Percentiles rank a stretch among this genome's conserved stretches.
Evolutionary conservation across 2,888 invertebrate genomes (phyloP).

Genomic region (Leptopilina myrica): DNA sequence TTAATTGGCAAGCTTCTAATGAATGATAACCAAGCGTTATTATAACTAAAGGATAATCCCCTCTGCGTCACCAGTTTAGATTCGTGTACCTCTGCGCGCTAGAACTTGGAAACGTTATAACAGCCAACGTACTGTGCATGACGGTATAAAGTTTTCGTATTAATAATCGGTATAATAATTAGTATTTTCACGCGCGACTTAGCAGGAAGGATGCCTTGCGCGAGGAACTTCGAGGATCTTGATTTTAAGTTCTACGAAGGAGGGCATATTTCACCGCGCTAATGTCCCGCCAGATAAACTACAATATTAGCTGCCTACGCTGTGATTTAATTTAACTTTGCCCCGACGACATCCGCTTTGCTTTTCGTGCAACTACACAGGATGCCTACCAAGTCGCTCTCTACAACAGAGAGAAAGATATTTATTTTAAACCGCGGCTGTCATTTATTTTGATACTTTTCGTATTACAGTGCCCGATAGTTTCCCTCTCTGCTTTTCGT

Average conservation of each 20-base stretch:
- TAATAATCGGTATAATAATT: slow-evolving; percentile 77
- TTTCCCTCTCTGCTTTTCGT: not conserved
- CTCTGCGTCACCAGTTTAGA: slow-evolving; percentile 48
- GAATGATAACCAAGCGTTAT: slow-evolving; percentile 53
- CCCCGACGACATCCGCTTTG: slow-evolving; percentile 73
- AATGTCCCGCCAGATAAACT: slow-evolving; percentile 76
- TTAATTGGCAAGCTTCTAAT: slow-evolving; percentile 50
- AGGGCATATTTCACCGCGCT: slow-evolving; percentile 75
- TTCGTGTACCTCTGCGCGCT: slow-evolving; percentile 45
- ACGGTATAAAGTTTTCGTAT: slow-evolving; percentile 73
- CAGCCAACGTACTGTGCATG: slow-evolving; percentile 52
- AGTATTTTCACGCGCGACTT: slow-evolving; percentile 77
- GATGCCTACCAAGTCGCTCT: slow-evolving; percentile 36
- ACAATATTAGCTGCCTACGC: slow-evolving; percentile 75
- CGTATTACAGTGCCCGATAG: too few relatives aligned
- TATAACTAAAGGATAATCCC: slow-evolving; percentile 53
- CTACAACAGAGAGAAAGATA: slow-evolving; percentile 13
- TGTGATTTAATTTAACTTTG: slow-evolving; percentile 77
- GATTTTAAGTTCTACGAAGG: slow-evolving; percentile 74
- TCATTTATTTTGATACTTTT: slow-evolving; percentile 20
- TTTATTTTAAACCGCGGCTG: not conserved
- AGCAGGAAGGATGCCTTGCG: slow-evolving; percentile 71
- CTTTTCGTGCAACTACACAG: slow-evolving; percentile 58
- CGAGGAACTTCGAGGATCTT: slow-evolving; percentile 70
- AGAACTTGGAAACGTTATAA: slow-evolving; percentile 54